Evolutionary conservation across 1,140 invertebrate genomes (phyloP).

Genomic region (Pissodes strobi): DNA sequence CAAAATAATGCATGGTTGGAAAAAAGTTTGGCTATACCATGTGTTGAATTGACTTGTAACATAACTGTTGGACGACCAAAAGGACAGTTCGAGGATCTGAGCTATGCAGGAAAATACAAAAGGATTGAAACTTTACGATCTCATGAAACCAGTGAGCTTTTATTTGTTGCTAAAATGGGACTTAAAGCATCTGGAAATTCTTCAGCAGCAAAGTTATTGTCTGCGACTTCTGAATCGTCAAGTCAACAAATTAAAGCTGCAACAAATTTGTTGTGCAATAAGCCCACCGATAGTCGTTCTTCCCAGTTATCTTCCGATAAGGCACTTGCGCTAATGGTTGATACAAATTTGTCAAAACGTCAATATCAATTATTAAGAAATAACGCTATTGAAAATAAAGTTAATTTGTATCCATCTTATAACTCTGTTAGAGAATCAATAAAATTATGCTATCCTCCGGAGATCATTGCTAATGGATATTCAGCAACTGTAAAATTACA

Average conservation of each 20-base stretch:
- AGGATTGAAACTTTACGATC: background rate
- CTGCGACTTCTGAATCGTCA: too few species aligned
- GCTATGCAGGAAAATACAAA: slow-evolving; percentile 1
- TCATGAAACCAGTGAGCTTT: background rate
- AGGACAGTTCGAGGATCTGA: background rate
- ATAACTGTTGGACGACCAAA: slow-evolving; percentile 1
- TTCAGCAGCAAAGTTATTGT: slow-evolving; percentile 1
- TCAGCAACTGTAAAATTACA: too few species aligned
- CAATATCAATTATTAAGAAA: background rate
- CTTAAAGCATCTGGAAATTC: background rate
- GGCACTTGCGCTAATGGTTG: background rate
- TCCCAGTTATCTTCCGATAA: background rate
- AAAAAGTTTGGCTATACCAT: background rate
- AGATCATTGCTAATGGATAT: too few species aligned
- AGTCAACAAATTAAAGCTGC: too few species aligned
- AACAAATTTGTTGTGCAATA: slow-evolving; percentile 1
- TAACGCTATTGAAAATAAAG: background rate
- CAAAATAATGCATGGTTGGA: background rate
- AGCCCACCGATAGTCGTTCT: background rate
- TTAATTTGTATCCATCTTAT: background rate
- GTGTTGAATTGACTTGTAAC: background rate
- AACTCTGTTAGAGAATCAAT: too few species aligned
- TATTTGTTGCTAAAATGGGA: slow-evolving; percentile 1
- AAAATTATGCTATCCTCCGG: too few species aligned
- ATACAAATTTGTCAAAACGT: background rate